A percentile compares a stretch with the other conserved stretches of the same genome.
phyloP scores from a whole-genome alignment of 2,888 invertebrate genomes.

The Heliconius cydno region DNA sequence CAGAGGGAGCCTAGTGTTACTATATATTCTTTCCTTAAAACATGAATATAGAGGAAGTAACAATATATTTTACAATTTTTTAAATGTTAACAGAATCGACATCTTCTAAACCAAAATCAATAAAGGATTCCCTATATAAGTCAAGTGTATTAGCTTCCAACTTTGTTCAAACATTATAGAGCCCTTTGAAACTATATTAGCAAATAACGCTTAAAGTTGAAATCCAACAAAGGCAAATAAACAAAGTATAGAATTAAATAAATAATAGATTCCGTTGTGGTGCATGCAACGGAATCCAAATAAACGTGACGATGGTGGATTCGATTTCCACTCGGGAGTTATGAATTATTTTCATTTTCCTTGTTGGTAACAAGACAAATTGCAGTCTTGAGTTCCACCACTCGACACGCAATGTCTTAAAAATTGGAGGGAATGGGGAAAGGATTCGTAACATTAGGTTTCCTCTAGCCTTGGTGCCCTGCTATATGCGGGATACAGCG shows the following conservation, averaged over 20 bases:
- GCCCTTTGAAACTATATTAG: not conserved
- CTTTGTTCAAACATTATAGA: not conserved
- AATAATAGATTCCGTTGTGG: too few relatives aligned
- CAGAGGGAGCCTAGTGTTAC: not conserved
- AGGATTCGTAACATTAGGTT: too few relatives aligned
- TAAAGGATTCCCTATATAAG: not conserved
- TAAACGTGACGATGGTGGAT: too few relatives aligned
- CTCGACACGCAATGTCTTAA: too few relatives aligned
- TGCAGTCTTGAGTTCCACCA: too few relatives aligned
- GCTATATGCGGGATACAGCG: not conserved
- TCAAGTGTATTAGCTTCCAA: not conserved
- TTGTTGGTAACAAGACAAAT: too few relatives aligned
- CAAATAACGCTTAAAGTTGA: constrained; percentile 34
- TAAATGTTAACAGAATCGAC: not conserved
- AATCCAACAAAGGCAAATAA: constrained; percentile 32
- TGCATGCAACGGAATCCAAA: too few relatives aligned
- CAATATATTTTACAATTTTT: not conserved
- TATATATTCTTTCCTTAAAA: not conserved
- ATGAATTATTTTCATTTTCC: too few relatives aligned
- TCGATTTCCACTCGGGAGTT: too few relatives aligned
- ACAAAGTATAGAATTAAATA: constrained; percentile 52
- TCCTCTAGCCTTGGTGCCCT: too few relatives aligned
- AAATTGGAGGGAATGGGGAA: too few relatives aligned
- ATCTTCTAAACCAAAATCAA: not conserved
- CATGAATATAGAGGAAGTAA: not conserved